These are phyloP conservation scores for Corvus moneduloides DNA, from an alignment of 2,113 vertebrate genomes.

Conservation along the genomic window DNA sequence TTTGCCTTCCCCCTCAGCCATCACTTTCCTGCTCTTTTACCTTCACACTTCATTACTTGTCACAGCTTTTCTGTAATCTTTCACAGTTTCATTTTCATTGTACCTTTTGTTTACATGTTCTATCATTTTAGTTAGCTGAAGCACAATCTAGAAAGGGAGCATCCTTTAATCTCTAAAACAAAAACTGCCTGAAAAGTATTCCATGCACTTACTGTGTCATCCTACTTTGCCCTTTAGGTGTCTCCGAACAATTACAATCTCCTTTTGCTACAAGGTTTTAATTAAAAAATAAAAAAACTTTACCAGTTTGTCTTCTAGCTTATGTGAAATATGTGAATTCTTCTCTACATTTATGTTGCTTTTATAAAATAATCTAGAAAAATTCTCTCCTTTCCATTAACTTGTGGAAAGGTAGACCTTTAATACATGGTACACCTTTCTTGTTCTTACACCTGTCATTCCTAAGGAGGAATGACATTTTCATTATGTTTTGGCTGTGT, in stretches of 20 bases:
- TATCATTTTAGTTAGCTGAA: not conserved
- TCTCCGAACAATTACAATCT: not conserved
- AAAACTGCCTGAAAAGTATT: not conserved
- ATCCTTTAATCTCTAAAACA: not conserved
- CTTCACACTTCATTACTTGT: not conserved
- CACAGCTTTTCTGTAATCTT: not conserved
- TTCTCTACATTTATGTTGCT: not conserved
- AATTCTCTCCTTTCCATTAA: not conserved
- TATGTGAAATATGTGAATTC: not conserved
- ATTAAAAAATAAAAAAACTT: not conserved
- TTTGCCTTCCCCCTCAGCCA: not conserved
- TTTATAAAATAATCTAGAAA: not conserved
- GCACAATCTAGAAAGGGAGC: not conserved
- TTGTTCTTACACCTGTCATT: not conserved
- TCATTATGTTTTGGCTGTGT: not conserved
- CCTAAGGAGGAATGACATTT: not conserved
- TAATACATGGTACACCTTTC: not conserved
- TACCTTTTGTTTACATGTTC: not conserved
- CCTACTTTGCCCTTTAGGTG: not conserved
- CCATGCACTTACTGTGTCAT: not conserved
- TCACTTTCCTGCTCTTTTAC: not conserved
- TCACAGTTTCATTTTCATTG: not conserved
- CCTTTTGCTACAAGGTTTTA: not conserved
- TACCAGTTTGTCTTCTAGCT: not conserved
- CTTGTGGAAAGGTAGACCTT: not conserved